Evolutionary conservation across 2,797 vertebrate species (phyloP).

Genomic region (Apodemus agrarius): DNA sequence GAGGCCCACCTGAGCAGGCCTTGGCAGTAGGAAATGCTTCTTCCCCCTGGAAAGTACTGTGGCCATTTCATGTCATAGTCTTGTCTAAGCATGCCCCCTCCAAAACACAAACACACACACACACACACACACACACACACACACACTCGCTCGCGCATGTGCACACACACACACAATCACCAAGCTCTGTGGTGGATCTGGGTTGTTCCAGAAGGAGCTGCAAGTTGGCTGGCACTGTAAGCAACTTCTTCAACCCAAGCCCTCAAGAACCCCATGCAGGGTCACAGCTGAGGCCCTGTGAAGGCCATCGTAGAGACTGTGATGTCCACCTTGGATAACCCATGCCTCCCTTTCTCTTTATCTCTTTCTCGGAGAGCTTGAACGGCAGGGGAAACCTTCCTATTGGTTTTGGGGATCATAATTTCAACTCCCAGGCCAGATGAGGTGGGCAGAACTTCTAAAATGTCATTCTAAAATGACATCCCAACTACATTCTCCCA

Average conservation of each 20-base stretch:
- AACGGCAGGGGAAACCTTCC: neutral
- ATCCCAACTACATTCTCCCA: neutral
- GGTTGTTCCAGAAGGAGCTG: neutral
- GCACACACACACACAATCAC: too few species aligned
- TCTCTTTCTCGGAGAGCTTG: neutral
- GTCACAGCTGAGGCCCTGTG: neutral
- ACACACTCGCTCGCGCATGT: too few species aligned
- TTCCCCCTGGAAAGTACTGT: fast-evolving
- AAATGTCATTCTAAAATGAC: neutral
- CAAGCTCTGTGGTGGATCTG: neutral
- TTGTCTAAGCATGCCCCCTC: neutral
- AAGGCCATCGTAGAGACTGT: fast-evolving
- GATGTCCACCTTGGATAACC: neutral
- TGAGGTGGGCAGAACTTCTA: neutral
- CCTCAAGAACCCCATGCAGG: neutral
- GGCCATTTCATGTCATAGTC: neutral
- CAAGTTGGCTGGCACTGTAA: neutral
- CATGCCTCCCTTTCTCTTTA: neutral
- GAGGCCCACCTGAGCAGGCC: neutral
- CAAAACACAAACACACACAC: neutral
- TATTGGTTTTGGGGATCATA: neutral
- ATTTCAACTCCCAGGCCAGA: neutral
- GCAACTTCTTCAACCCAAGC: neutral
- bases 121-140: neutral
- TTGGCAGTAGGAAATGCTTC: neutral